Percentiles rank a stretch among this genome's conserved stretches.
These are phyloP conservation scores for Cololabis saira DNA, from an alignment of 2,113 vertebrate genomes.

Conservation along the genomic window DNA sequence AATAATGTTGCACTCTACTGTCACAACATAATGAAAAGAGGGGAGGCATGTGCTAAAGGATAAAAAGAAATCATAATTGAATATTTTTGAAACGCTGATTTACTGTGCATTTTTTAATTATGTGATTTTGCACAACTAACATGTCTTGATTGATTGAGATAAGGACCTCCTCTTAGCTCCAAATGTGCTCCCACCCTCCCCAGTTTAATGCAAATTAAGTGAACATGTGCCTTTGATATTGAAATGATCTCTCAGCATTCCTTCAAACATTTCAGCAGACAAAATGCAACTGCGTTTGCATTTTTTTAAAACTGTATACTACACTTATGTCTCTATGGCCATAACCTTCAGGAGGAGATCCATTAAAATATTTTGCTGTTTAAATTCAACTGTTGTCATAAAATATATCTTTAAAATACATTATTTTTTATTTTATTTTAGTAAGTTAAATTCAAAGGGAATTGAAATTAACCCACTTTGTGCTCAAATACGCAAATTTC, in stretches of 20 bases:
- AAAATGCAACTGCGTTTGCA: slow-evolving; percentile 32
- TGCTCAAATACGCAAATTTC: no score
- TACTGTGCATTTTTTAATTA: slow-evolving; percentile 70
- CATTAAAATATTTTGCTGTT: slow-evolving; percentile 11
- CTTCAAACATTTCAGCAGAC: slow-evolving; percentile 62
- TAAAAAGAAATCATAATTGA: slow-evolving; percentile 72
- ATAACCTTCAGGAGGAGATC: slow-evolving; percentile 4
- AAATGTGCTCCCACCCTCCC: slow-evolving; percentile 55
- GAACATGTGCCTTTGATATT: slow-evolving; percentile 79
- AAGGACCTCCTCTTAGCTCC: slow-evolving; percentile 65
- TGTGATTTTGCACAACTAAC: slow-evolving; percentile 62
- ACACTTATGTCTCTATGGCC: slow-evolving; percentile 14
- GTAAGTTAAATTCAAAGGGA: no score
- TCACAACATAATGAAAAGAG: slow-evolving; percentile 73
- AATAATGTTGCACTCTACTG: slow-evolving; percentile 70
- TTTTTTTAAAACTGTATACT: not conserved
- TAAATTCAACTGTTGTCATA: slow-evolving; percentile 9
- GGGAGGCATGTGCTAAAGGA: slow-evolving; percentile 46
- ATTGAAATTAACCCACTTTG: no score
- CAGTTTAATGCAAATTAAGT: slow-evolving; percentile 74
- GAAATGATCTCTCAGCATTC: slow-evolving; percentile 71
- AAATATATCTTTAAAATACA: slow-evolving; percentile 8
- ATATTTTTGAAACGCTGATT: slow-evolving; percentile 65
- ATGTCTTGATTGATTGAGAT: slow-evolving; percentile 70
- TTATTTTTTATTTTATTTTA: not conserved